Evolutionary conservation across 2,888 invertebrate genomes (phyloP), one percentile per base, ranked within the genome.

Genomic region (Spilosoma lubricipeda): DNA sequence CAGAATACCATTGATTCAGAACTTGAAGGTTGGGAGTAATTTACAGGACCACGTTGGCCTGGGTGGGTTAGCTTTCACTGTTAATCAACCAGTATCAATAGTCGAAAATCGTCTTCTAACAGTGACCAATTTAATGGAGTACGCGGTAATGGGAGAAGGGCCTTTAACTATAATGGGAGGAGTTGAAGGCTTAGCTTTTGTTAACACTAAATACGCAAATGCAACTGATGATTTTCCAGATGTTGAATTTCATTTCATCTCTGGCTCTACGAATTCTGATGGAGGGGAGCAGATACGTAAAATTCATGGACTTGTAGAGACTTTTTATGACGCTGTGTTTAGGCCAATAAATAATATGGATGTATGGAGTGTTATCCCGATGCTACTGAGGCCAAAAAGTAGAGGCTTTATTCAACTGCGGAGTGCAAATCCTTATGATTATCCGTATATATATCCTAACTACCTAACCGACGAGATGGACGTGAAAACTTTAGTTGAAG

Each of bases 391-490:
- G 36, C 99, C 99, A 0, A 97, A 96, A 82, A 99, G 99, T 87
- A 96, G 96, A 85, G 99, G 99, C 0, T 96, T 96, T 42, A 97
- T 99, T 39, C 98, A 97, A 83, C 91, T 99, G 33, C 96, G 98
- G 15, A 98, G 98, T 81, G 97, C 97, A 23, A 98, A 98, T 91
- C 99, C 99, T 0, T 97, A 97, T 83, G 98, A 98, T 75, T 98
- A 98, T 85, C 99, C 99, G 0, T 96, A 98, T 76, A 98, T 99
- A 73, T 98, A 98, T 86, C 98, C 99, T 0, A 99, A 99, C 90
- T 99, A 99, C 89, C 97, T 99, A 86, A 92, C 97, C 30, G 98
- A 98, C 73, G 93, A 98, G 33, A 95, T 97, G 78, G 99, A 99
- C 85, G 95, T 98, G 79, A 97, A 97, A 78, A 97, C 97, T 0